Conservation (phyloP, 2,113 vertebrate species). For the Regulus satrapa region DNA sequence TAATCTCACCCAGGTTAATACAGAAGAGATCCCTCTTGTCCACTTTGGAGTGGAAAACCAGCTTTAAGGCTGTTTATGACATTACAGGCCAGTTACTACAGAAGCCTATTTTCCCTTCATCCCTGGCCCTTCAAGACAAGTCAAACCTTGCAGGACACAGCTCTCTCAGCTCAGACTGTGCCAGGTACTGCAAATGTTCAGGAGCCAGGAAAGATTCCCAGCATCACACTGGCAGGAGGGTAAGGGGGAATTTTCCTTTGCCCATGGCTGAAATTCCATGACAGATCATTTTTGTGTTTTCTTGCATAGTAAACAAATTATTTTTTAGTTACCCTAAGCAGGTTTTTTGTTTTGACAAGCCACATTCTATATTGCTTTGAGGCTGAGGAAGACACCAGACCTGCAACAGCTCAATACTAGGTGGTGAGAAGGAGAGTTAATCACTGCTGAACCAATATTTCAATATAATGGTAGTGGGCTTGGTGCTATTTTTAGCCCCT, state of each 20-base stretch:
- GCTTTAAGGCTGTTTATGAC: background rate
- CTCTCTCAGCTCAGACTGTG: background rate
- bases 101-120: background rate
- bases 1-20: background rate
- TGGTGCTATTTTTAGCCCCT: slow-evolving; percentile 8
- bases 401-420: background rate
- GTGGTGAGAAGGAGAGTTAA: background rate
- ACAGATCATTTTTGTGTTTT: background rate
- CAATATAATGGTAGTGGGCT: background rate
- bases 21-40: background rate
- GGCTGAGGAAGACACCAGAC: background rate
- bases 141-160: background rate
- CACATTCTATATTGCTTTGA: background rate
- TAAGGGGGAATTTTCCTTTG: background rate
- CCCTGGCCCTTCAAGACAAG: background rate
- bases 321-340: background rate
- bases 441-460: slow-evolving; percentile 21
- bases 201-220: background rate
- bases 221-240: background rate
- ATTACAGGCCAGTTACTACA: background rate
- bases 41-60: background rate
- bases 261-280: background rate
- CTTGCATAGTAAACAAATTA: background rate
- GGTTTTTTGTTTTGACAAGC: background rate
- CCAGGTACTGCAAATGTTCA: background rate